Conservation (phyloP, 1,140 invertebrate species). For the Agraylea sexmaculata region DNA sequence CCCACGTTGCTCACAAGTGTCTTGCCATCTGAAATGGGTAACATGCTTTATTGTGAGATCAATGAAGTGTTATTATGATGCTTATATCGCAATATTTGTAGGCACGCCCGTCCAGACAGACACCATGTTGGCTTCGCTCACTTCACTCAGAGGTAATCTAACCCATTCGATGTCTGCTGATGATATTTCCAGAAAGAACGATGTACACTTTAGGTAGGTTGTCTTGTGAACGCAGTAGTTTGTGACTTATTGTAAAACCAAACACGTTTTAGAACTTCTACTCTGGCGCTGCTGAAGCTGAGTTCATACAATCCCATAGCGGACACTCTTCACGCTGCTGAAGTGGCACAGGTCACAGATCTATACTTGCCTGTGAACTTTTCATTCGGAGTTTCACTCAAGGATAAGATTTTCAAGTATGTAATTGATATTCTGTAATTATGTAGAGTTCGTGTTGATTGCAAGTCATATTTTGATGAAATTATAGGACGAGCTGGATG, state of each 20-base stretch:
- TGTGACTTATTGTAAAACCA: neutral
- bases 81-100: conserved; percentile 1
- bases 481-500: conserved; percentile 14
- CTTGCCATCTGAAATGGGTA: conserved; percentile 18
- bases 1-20: conserved; percentile 14
- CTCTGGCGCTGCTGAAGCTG: conserved; percentile 14
- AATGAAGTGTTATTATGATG: neutral
- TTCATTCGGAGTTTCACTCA: conserved; percentile 10
- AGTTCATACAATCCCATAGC: conserved; percentile 18
- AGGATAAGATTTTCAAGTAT: conserved; percentile 12
- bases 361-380: conserved; percentile 19
- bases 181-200: conserved; percentile 17
- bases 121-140: conserved; percentile 18
- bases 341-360: conserved; percentile 18
- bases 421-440: neutral
- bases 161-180: conserved; percentile 10
- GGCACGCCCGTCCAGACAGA: conserved; percentile 16
- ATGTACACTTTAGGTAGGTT: conserved; percentile 18
- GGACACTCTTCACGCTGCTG: conserved; percentile 12
- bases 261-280: conserved; percentile 12
- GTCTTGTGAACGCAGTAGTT: neutral
- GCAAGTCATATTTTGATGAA: neutral
- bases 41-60: neutral
- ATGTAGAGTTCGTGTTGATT: neutral
- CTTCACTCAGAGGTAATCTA: conserved; percentile 18